phyloP scores from a whole-genome alignment of 92 coral and sea anemone species.

The Blastomussa wellsi region DNA sequence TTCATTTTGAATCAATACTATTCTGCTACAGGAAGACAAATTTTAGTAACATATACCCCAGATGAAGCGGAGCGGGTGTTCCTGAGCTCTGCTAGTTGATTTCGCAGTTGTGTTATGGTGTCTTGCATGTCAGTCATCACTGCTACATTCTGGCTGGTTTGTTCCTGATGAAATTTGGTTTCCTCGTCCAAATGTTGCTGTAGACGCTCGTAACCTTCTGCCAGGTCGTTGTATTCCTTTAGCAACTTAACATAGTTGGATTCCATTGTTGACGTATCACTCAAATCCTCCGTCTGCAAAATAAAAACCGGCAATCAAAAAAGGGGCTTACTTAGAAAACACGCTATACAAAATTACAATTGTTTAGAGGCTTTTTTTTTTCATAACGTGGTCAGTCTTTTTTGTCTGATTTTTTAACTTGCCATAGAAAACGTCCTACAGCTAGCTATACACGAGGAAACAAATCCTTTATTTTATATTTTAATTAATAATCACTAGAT shows the following conservation, averaged over 20 bases:
- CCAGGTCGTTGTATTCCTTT: constrained; percentile 89
- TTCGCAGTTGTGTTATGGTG: constrained; percentile 77
- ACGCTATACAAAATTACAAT: neutral
- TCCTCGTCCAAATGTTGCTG: constrained; percentile 77
- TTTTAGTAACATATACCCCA: constrained; percentile 52
- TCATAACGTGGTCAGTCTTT: too few relatives aligned
- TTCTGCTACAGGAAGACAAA: neutral
- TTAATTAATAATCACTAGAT: too few relatives aligned
- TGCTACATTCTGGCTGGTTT: constrained; percentile 91
- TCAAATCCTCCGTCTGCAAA: constrained; percentile 22
- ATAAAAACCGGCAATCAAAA: neutral
- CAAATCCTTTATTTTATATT: too few relatives aligned
- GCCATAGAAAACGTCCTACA: too few relatives aligned
- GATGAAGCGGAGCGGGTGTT: constrained; percentile 70
- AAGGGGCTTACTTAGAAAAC: neutral
- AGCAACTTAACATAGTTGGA: constrained; percentile 73
- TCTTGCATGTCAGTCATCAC: constrained; percentile 99
- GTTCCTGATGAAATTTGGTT: constrained; percentile 87
- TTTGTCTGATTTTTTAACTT: too few relatives aligned
- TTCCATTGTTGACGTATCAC: constrained; percentile 37
- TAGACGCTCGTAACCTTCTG: constrained; percentile 78
- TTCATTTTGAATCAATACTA: neutral
- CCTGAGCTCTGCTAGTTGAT: constrained; percentile 73
- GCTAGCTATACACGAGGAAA: too few relatives aligned
- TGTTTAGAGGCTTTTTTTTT: neutral